Evolutionary conservation across 2,113 vertebrate species (phyloP).

Genomic region (Melospiza melodia): DNA sequence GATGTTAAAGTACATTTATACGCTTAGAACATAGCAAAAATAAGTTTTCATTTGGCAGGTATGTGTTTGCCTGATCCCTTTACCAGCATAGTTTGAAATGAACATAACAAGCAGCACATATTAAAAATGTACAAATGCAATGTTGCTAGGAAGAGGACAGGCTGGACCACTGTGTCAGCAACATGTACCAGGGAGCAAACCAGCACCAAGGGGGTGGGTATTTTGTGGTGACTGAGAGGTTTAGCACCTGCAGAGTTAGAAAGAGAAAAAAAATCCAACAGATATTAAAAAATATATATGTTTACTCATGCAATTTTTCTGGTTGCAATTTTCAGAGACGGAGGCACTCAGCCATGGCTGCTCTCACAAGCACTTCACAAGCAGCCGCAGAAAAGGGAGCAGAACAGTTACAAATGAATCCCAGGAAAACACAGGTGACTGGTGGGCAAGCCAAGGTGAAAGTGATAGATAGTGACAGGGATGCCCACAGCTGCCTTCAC

Average conservation of each 20-base stretch:
- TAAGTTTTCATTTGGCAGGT: not conserved
- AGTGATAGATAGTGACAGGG: not conserved
- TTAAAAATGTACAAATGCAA: not conserved
- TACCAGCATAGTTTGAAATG: not conserved
- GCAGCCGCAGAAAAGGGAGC: accelerated
- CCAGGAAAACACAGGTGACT: not conserved
- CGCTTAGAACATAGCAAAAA: not conserved
- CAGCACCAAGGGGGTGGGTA: not conserved
- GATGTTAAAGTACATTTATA: not conserved
- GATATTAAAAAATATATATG: not conserved
- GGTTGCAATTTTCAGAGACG: not conserved
- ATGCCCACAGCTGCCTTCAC: not conserved
- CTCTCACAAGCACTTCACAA: not conserved
- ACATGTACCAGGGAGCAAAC: not conserved
- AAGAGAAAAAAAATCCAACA: not conserved
- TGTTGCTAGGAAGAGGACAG: not conserved
- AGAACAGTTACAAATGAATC: not conserved
- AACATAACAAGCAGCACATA: not conserved
- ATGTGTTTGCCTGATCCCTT: not conserved
- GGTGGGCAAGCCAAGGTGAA: not conserved
- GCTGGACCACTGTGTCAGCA: not conserved
- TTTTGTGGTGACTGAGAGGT: not conserved
- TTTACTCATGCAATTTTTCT: not conserved
- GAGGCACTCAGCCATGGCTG: not conserved
- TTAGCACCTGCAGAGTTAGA: not conserved